Evolutionary conservation across 1,140 invertebrate species (phyloP).

Genomic region (Drosophila repletoides): DNA sequence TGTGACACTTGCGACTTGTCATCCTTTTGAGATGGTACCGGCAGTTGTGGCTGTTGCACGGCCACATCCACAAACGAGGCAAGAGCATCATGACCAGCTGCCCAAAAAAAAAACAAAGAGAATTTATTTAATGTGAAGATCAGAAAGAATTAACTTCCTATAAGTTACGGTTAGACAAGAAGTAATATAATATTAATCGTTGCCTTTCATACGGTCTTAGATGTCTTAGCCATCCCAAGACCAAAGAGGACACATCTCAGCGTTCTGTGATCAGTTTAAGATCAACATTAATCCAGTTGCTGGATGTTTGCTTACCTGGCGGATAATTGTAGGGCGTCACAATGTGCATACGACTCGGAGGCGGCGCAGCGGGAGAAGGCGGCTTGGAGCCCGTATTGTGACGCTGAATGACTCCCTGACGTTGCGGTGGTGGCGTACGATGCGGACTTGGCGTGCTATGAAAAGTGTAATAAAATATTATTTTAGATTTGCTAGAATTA

Average conservation of each 20-base stretch:
- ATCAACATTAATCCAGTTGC: too few relatives aligned
- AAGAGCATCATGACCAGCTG: slow-evolving; percentile 90
- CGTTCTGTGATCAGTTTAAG: too few relatives aligned
- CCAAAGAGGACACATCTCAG: too few relatives aligned
- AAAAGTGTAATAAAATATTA: too few relatives aligned
- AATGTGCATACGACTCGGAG: slow-evolving; percentile 69
- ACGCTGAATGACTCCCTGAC: slow-evolving; percentile 87
- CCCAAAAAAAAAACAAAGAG: not conserved
- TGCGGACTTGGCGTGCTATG: slow-evolving; percentile 83
- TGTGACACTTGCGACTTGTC: slow-evolving; percentile 63
- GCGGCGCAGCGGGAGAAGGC: slow-evolving; percentile 79
- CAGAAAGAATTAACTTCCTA: too few relatives aligned
- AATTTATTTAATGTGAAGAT: too few relatives aligned
- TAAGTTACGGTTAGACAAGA: too few relatives aligned
- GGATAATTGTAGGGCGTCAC: slow-evolving; percentile 83
- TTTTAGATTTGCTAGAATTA: not conserved
- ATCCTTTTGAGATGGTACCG: slow-evolving; percentile 86
- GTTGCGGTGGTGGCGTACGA: slow-evolving; percentile 84
- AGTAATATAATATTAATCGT: too few relatives aligned
- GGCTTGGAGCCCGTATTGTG: slow-evolving; percentile 85
- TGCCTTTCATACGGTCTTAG: too few relatives aligned
- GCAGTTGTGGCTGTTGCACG: slow-evolving; percentile 91
- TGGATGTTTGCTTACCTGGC: slow-evolving; percentile 75
- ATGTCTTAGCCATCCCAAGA: too few relatives aligned
- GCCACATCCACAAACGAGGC: slow-evolving; percentile 93